Conservation (phyloP, 23 tunicate genomes). For the Halocynthia aurantium region DNA sequence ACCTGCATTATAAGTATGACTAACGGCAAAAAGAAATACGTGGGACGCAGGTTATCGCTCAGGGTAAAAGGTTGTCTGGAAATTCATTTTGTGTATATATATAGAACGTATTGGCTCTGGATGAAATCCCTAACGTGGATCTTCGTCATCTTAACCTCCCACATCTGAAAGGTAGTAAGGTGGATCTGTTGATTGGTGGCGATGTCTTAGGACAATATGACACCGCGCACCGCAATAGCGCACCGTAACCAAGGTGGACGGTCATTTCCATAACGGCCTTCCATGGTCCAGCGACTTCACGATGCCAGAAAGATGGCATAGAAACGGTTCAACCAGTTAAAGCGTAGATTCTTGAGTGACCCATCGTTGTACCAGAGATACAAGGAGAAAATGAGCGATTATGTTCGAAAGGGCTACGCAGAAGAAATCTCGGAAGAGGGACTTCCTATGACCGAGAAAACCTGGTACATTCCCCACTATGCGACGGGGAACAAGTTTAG, state of each 20-base stretch:
- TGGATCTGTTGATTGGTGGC: too few species aligned
- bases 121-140: too few species aligned
- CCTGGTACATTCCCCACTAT: slow-evolving; percentile 35
- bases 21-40: too few species aligned
- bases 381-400: background rate
- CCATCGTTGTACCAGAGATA: slow-evolving; percentile 2
- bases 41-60: too few species aligned
- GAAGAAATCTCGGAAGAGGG: background rate
- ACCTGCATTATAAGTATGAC: too few species aligned
- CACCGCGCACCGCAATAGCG: too few species aligned
- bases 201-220: too few species aligned
- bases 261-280: slow-evolving; percentile 8
- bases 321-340: slow-evolving; percentile 1
- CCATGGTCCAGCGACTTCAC: background rate
- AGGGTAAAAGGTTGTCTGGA: too few species aligned
- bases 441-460: background rate
- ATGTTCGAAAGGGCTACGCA: slow-evolving; percentile 6
- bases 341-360: background rate
- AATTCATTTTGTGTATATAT: too few species aligned
- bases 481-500: slow-evolving; percentile 25
- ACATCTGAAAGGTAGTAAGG: too few species aligned
- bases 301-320: slow-evolving; percentile 12
- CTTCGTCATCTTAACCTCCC: too few species aligned
- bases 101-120: too few species aligned
- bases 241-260: background rate